Percentiles rank a stretch among this genome's conserved stretches.
These are phyloP conservation scores for Schmidtea mediterranea DNA, from an alignment of 1,140 invertebrate genomes.

Conservation along the genomic window DNA sequence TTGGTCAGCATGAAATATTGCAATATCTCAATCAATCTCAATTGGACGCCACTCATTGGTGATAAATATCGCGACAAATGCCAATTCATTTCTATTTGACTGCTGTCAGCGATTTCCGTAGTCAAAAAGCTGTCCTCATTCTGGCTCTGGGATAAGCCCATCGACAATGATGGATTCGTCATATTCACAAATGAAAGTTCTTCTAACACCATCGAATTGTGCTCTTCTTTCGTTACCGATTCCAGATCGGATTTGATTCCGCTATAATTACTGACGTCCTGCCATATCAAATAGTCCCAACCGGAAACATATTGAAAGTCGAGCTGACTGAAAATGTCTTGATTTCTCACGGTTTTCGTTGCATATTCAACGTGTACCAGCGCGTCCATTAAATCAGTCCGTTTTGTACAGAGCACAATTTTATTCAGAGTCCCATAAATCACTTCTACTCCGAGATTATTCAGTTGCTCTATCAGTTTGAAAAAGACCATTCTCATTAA, in stretches of 20 bases:
- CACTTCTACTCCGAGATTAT: not conserved
- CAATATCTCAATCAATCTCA: not conserved
- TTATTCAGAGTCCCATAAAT: not conserved
- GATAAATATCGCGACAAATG: not conserved
- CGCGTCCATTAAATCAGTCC: not conserved
- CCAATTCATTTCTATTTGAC: not conserved
- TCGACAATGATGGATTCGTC: not conserved
- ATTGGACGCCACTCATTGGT: not conserved
- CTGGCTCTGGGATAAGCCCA: not conserved
- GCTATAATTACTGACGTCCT: not conserved
- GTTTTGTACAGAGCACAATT: not conserved
- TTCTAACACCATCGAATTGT: not conserved
- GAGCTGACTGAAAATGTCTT: not conserved
- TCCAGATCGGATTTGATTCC: not conserved
- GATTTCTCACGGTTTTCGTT: not conserved
- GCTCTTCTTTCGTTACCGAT: not conserved
- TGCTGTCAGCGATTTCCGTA: not conserved
- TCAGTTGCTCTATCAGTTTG: not conserved
- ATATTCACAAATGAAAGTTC: not conserved
- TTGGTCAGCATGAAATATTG: not conserved
- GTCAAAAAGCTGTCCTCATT: not conserved
- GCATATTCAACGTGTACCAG: not conserved
- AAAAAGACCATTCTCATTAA: not conserved
- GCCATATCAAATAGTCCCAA: slow-evolving; percentile 2
- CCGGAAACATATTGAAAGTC: not conserved